A percentile compares a stretch with the other conserved stretches of the same genome.
These are phyloP conservation scores for Sialis fuliginosa DNA, from an alignment of 2,888 invertebrate genomes.

Conservation along the genomic window DNA sequence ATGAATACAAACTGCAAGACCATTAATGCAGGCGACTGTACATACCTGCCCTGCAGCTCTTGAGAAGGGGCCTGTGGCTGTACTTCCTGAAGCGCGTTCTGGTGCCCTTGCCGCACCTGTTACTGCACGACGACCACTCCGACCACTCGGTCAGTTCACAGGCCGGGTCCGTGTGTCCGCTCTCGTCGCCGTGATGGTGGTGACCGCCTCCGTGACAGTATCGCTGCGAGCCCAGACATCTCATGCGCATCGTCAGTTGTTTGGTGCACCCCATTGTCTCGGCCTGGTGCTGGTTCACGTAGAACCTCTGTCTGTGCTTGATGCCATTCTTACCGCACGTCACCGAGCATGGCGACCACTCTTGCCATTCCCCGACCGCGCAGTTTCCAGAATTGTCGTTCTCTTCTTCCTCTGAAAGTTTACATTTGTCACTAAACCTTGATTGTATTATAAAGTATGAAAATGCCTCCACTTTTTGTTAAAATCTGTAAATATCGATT, in stretches of 20 bases:
- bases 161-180: conserved; percentile 29
- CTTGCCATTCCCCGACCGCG: conserved; percentile 33
- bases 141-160: conserved; percentile 62
- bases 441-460: neutral
- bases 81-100: conserved; percentile 53
- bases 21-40: too few relatives aligned
- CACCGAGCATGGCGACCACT: conserved; percentile 44
- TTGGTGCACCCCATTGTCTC: conserved; percentile 39
- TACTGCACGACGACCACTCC: conserved; percentile 62
- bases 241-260: conserved; percentile 33
- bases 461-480: too few relatives aligned
- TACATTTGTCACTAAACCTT: neutral
- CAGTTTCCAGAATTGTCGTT: conserved; percentile 26
- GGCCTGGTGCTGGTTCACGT: conserved; percentile 32
- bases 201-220: conserved; percentile 21
- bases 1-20: too few relatives aligned
- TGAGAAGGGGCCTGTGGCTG: conserved; percentile 38
- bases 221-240: conserved; percentile 30
- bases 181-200: conserved; percentile 12
- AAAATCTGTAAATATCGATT: too few relatives aligned
- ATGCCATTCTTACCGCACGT: conserved; percentile 41
- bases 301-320: conserved; percentile 35
- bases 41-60: conserved; percentile 37
- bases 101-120: conserved; percentile 50
- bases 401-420: neutral